A percentile compares a stretch with the other conserved stretches of the same genome.
These are phyloP conservation scores for Lissocephala sabroskyi DNA, from an alignment of 2,888 invertebrate species.

Conservation along the genomic window DNA sequence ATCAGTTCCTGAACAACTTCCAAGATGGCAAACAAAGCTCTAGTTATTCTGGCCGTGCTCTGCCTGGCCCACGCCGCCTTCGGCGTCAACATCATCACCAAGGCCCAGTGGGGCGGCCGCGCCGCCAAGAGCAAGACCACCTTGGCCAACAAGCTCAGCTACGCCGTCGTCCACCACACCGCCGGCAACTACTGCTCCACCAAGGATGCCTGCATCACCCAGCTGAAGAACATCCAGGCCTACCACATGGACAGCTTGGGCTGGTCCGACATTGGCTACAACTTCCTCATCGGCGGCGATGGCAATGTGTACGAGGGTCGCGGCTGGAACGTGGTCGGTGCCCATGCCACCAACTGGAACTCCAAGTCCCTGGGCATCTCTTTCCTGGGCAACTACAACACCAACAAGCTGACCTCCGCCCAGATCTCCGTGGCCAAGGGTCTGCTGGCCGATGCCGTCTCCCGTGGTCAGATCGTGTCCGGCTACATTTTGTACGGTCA, in stretches of 20 bases:
- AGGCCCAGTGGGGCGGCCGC: slow-evolving; percentile 66
- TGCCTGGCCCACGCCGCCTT: slow-evolving; percentile 40
- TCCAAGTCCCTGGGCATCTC: slow-evolving; percentile 64
- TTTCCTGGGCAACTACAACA: slow-evolving; percentile 66
- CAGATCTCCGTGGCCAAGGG: slow-evolving; percentile 53
- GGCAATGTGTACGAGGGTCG: slow-evolving; percentile 69
- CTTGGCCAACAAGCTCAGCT: slow-evolving; percentile 42
- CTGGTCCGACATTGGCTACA: slow-evolving; percentile 68
- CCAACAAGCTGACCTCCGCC: slow-evolving; percentile 36
- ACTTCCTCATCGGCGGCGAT: slow-evolving; percentile 67
- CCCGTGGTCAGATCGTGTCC: slow-evolving; percentile 48
- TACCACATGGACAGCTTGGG: slow-evolving; percentile 64
- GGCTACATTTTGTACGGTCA: slow-evolving; percentile 63
- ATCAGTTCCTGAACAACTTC: slow-evolving; percentile 4
- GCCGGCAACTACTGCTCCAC: slow-evolving; percentile 59
- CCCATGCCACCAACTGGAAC: slow-evolving; percentile 66
- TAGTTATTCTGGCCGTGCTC: slow-evolving; percentile 43
- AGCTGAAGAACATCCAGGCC: slow-evolving; percentile 61
- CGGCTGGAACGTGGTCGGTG: slow-evolving; percentile 61
- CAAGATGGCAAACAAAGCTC: slow-evolving; percentile 49
- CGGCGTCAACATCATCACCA: slow-evolving; percentile 50
- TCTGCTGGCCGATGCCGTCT: slow-evolving; percentile 50
- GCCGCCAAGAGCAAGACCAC: slow-evolving; percentile 34
- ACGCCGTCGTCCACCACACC: slow-evolving; percentile 65
- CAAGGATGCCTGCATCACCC: slow-evolving; percentile 44